Conservation (phyloP, 2,888 invertebrate genomes). For the Spilosoma lubricipeda region DNA sequence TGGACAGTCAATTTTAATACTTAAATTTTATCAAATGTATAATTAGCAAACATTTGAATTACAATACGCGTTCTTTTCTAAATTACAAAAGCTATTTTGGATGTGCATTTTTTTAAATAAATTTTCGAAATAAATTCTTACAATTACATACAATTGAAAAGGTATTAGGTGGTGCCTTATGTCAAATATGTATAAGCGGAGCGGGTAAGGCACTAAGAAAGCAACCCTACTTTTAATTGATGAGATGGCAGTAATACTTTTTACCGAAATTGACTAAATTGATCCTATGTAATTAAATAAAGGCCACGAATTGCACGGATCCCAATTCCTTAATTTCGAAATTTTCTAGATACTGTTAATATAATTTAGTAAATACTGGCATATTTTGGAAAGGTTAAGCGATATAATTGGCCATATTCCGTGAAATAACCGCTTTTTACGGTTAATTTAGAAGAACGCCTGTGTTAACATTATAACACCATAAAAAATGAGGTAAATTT, state of each 20-base stretch:
- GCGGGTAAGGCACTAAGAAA: slow-evolving; percentile 55
- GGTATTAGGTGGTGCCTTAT: slow-evolving; percentile 24
- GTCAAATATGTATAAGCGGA: slow-evolving; percentile 28
- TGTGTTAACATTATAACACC: not conserved
- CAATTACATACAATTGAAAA: slow-evolving; percentile 32
- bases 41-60: slow-evolving; percentile 27
- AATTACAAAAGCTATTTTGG: slow-evolving; percentile 63
- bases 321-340: not conserved
- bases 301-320: slow-evolving; percentile 31
- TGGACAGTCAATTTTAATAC: slow-evolving; percentile 50
- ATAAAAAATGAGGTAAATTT: not conserved
- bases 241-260: slow-evolving; percentile 18
- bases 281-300: slow-evolving; percentile 29
- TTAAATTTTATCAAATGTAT: slow-evolving; percentile 21
- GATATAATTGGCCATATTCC: not conserved
- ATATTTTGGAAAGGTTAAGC: not conserved
- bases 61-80: slow-evolving; percentile 49
- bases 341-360: slow-evolving; percentile 2
- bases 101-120: slow-evolving; percentile 50
- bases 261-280: slow-evolving; percentile 56
- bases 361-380: not conserved
- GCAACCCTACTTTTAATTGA: slow-evolving; percentile 36
- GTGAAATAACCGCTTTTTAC: not conserved
- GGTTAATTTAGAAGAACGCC: not conserved
- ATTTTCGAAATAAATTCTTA: slow-evolving; percentile 40